Percentiles rank a stretch among this genome's conserved stretches.
Conservation (phyloP, 2,888 invertebrate genomes). For the Hemistola chrysoprasaria region DNA sequence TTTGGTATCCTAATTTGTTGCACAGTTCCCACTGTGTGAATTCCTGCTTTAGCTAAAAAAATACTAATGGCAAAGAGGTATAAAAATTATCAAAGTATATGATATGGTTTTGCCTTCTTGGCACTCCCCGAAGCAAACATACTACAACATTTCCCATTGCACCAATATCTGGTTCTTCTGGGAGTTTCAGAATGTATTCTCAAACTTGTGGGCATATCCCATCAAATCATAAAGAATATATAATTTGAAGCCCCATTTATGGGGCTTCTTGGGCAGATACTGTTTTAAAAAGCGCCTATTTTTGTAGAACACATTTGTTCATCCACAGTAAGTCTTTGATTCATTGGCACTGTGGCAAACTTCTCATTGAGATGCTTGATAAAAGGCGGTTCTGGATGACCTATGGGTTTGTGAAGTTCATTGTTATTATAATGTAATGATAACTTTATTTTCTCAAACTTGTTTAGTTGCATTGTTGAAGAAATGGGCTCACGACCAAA, state of each 20-base stretch:
- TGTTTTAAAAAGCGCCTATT: conserved; percentile 27
- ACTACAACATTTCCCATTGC: conserved; percentile 1
- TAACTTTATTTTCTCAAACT: no score
- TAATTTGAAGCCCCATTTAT: conserved; percentile 25
- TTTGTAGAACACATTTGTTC: conserved; percentile 28
- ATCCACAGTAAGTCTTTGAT: conserved; percentile 27
- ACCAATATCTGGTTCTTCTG: conserved; percentile 4
- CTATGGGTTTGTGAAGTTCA: conserved; percentile 31
- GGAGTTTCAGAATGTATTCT: conserved; percentile 17
- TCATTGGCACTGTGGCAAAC: conserved; percentile 16
- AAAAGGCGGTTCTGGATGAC: conserved; percentile 29
- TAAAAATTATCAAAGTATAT: no score
- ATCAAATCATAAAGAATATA: conserved; percentile 19
- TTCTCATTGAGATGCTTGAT: conserved; percentile 17
- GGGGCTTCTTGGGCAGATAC: conserved; percentile 28
- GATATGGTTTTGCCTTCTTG: conserved; percentile 1
- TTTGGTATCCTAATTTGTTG: conserved; percentile 43
- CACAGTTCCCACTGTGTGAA: conserved; percentile 40
- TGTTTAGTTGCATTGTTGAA: conserved; percentile 31
- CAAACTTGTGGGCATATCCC: conserved; percentile 23
- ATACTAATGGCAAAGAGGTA: neutral
- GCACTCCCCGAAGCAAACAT: neutral
- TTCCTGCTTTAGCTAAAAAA: conserved; percentile 24
- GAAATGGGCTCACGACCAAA: conserved; percentile 32
- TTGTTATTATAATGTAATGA: conserved; percentile 38